These are phyloP conservation scores for Rallus crepitans DNA, from an alignment of 2,797 vertebrate genomes.

Conservation along the genomic window DNA sequence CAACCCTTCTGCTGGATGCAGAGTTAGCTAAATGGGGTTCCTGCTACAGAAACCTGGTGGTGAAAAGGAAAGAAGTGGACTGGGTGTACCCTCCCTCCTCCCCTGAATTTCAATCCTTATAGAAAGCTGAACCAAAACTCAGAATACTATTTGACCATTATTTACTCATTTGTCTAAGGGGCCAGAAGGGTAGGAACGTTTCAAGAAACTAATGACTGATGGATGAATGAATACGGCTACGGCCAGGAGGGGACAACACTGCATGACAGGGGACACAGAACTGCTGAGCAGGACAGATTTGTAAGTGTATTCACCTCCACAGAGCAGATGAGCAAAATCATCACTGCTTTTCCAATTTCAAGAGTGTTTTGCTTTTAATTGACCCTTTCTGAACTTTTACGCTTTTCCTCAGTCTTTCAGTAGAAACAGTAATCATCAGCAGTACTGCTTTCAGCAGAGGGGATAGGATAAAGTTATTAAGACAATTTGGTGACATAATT, in stretches of 20 bases:
- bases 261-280: neutral
- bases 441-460: neutral
- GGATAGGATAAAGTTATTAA: neutral
- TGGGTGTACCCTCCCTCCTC: too few relatives aligned
- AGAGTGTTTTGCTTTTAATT: neutral
- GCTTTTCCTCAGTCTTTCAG: neutral
- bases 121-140: neutral
- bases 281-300: neutral
- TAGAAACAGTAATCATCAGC: neutral
- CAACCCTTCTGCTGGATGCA: neutral
- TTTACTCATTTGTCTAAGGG: neutral
- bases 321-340: neutral
- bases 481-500: neutral
- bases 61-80: neutral
- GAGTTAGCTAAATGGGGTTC: neutral
- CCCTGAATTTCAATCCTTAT: neutral
- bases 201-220: neutral
- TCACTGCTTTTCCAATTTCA: neutral
- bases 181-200: neutral
- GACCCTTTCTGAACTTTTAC: neutral
- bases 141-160: neutral
- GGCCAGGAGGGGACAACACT: neutral
- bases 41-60: neutral
- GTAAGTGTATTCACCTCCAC: neutral
- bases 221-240: neutral